Evolutionary conservation across 1,140 invertebrate genomes (phyloP).

Genomic region (Hyles euphorbiae): DNA sequence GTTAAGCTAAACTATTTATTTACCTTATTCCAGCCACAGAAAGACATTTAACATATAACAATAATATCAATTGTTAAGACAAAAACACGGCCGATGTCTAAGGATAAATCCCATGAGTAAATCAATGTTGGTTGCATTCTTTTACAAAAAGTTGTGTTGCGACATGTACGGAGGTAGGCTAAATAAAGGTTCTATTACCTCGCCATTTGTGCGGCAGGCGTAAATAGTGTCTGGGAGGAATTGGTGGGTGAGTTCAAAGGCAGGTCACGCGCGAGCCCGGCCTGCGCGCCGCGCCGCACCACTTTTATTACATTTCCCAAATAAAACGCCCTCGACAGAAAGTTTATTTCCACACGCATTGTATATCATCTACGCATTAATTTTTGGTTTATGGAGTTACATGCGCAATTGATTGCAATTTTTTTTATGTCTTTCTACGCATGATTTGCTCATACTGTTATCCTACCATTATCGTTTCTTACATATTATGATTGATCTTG

Average conservation of each 20-base stretch:
- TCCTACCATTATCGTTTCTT: no score
- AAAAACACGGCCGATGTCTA: no score
- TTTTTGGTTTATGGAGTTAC: no score
- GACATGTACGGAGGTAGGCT: slow-evolving; percentile 8
- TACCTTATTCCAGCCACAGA: no score
- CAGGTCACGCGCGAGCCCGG: slow-evolving; percentile 40
- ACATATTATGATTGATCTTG: no score
- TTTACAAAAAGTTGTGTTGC: slow-evolving; percentile 5
- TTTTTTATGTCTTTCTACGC: no score
- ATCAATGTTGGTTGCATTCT: neutral
- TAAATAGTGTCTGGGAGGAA: slow-evolving; percentile 40
- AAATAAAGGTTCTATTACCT: slow-evolving; percentile 28
- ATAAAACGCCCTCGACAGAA: slow-evolving; percentile 43
- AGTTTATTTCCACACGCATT: slow-evolving; percentile 25
- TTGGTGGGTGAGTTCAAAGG: slow-evolving; percentile 32
- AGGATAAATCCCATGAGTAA: no score
- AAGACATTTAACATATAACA: no score
- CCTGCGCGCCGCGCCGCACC: slow-evolving; percentile 31
- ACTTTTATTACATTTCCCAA: slow-evolving; percentile 61
- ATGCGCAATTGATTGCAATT: no score
- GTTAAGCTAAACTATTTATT: no score
- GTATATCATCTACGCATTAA: slow-evolving; percentile 1
- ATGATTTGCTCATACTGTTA: no score
- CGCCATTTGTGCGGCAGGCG: slow-evolving; percentile 32
- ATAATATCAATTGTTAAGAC: no score